A percentile compares a stretch with the other conserved stretches of the same genome.
Conservation (phyloP, 2,888 invertebrate genomes). For the Empis livida region DNA sequence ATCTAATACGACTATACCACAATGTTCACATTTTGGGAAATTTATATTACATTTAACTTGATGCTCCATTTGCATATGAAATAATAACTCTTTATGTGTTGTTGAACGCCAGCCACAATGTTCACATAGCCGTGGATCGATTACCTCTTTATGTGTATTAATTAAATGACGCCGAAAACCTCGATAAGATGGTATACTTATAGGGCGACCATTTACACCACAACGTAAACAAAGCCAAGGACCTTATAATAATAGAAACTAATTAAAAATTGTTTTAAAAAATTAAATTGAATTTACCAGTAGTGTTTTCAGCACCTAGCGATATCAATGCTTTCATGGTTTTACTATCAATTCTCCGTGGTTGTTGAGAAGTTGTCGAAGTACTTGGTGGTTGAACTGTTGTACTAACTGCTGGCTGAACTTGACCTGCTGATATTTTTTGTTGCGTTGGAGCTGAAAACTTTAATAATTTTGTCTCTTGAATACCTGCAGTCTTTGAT, state of each 20-base stretch:
- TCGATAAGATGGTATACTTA: constrained; percentile 64
- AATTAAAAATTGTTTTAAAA: not conserved
- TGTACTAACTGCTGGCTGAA: not conserved
- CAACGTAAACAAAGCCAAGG: constrained; percentile 75
- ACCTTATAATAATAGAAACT: constrained; percentile 26
- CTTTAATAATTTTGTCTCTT: constrained; percentile 8
- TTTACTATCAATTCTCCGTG: constrained; percentile 46
- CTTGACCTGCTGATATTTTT: not conserved
- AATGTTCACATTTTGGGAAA: constrained; percentile 68
- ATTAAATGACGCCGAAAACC: constrained; percentile 70
- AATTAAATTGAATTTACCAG: constrained; percentile 29
- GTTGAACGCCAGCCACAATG: constrained; percentile 68
- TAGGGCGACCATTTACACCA: constrained; percentile 49
- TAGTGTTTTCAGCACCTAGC: constrained; percentile 46
- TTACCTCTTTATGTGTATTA: constrained; percentile 64
- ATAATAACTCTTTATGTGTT: constrained; percentile 59
- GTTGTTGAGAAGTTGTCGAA: constrained; percentile 16
- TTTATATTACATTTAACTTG: constrained; percentile 55
- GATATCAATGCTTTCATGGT: constrained; percentile 48
- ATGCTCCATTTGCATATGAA: constrained; percentile 71
- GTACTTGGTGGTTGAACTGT: constrained; percentile 4
- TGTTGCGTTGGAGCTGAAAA: not conserved
- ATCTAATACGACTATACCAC: constrained; percentile 63
- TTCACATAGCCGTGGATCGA: constrained; percentile 66
- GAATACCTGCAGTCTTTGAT: constrained; percentile 11